phyloP scores from a whole-genome alignment of 2,797 vertebrate species.

The Cyprinodon diabolis region DNA sequence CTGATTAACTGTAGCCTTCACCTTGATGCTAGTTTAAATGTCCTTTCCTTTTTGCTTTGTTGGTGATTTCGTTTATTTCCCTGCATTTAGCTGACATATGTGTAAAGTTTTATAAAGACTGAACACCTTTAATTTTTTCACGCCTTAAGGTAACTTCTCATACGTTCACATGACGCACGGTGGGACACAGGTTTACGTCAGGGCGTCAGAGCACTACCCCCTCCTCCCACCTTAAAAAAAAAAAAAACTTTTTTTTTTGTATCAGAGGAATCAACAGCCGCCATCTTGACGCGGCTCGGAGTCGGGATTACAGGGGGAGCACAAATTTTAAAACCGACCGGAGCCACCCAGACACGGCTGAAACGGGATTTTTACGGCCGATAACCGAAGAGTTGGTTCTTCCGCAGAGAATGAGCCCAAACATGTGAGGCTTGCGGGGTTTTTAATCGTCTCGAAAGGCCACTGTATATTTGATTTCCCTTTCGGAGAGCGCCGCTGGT shows the following conservation, averaged over 20 bases:
- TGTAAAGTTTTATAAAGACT: conserved; percentile 14
- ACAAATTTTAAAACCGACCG: conserved; percentile 79
- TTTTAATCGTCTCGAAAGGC: conserved; percentile 80
- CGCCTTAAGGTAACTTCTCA: conserved; percentile 58
- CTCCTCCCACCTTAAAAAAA: conserved; percentile 74
- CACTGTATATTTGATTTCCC: conserved; percentile 86
- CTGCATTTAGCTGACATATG: not conserved
- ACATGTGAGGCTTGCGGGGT: conserved; percentile 70
- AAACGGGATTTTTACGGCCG: conserved; percentile 65
- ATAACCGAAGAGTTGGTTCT: conserved; percentile 59
- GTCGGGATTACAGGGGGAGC: conserved; percentile 82
- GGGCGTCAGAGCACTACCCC: conserved; percentile 73
- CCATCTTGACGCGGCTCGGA: conserved; percentile 93
- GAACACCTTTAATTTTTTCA: conserved; percentile 28
- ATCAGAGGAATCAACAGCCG: conserved; percentile 99
- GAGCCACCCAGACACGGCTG: conserved; percentile 58
- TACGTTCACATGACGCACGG: conserved; percentile 73
- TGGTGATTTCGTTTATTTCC: too few relatives aligned
- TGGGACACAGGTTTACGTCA: conserved; percentile 74
- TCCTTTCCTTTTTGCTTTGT: not conserved
- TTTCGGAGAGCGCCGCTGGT: conserved; percentile 83
- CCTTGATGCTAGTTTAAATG: not conserved
- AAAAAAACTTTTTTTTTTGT: conserved; percentile 76
- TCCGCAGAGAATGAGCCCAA: conserved; percentile 66
- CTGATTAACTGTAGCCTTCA: not conserved